Percentiles rank a stretch among this genome's conserved stretches.
Evolutionary conservation across 2,113 vertebrate genomes (phyloP).

Genomic region (Cettia cetti): DNA sequence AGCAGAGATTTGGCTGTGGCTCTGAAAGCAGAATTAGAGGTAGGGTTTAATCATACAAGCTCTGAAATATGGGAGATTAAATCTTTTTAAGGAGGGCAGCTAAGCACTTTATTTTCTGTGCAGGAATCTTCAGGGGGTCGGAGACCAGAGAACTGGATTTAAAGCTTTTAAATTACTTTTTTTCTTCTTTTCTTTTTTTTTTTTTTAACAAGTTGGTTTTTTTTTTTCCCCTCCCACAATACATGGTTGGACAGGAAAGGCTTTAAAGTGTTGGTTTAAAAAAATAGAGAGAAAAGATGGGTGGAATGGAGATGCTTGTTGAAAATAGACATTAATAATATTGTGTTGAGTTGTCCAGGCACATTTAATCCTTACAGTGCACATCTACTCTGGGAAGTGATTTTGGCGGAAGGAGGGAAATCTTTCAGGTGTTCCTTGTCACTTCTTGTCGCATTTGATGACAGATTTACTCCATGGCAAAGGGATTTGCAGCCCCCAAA

Average conservation of each 20-base stretch:
- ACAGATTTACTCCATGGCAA: not conserved
- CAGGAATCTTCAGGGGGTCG: slow-evolving; percentile 51
- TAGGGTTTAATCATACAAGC: slow-evolving; percentile 41
- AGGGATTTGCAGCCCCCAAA: not conserved
- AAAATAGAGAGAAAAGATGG: not conserved
- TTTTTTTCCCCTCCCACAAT: not conserved
- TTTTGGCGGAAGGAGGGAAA: not conserved
- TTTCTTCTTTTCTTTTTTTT: not conserved
- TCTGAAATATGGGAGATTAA: slow-evolving; percentile 54
- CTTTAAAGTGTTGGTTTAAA: slow-evolving; percentile 30
- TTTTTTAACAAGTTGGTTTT: not conserved
- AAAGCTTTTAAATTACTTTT: slow-evolving; percentile 46
- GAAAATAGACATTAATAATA: slow-evolving; percentile 4
- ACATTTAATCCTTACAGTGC: not conserved
- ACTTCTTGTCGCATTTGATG: not conserved
- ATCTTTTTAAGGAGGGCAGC: slow-evolving; percentile 21
- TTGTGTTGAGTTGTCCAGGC: not conserved
- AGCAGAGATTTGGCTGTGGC: not conserved
- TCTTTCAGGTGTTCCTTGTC: not conserved
- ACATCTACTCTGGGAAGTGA: not conserved
- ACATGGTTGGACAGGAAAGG: slow-evolving; percentile 10
- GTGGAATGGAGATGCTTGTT: not conserved
- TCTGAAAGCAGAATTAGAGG: slow-evolving; percentile 35
- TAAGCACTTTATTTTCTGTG: slow-evolving; percentile 37
- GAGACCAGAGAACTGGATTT: slow-evolving; percentile 27